Conservation (phyloP, 2,797 vertebrate species). For the Lophotriccus pileatus region DNA sequence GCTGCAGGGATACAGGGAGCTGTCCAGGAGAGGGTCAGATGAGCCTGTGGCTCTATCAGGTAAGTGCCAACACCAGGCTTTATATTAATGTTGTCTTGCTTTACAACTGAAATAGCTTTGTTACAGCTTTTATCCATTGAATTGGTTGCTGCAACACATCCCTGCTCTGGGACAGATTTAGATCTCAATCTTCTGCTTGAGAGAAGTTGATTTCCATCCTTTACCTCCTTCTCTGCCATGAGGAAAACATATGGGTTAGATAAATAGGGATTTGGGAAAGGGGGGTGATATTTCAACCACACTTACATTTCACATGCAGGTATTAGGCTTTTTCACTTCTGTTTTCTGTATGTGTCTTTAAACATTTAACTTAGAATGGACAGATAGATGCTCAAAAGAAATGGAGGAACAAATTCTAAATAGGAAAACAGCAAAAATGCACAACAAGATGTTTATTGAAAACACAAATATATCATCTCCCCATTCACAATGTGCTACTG, state of each 20-base stretch:
- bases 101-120: not conserved
- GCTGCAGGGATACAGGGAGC: not conserved
- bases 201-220: not conserved
- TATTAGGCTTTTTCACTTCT: not conserved
- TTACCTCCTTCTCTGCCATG: not conserved
- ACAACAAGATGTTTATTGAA: not conserved
- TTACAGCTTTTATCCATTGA: not conserved
- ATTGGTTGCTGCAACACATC: not conserved
- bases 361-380: not conserved
- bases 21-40: not conserved
- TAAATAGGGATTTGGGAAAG: too few relatives aligned
- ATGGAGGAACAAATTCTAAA: not conserved
- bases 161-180: not conserved
- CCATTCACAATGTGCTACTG: not conserved
- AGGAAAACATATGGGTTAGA: not conserved
- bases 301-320: rapidly evolving
- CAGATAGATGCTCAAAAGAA: not conserved
- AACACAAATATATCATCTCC: not conserved
- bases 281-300: not conserved
- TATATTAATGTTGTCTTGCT: not conserved
- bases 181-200: not conserved
- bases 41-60: not conserved
- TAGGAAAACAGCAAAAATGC: not conserved
- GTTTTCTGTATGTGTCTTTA: not conserved
- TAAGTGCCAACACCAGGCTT: not conserved